Evolutionary conservation across 2,888 invertebrate species (phyloP).

Genomic region (Apeira syringaria): DNA sequence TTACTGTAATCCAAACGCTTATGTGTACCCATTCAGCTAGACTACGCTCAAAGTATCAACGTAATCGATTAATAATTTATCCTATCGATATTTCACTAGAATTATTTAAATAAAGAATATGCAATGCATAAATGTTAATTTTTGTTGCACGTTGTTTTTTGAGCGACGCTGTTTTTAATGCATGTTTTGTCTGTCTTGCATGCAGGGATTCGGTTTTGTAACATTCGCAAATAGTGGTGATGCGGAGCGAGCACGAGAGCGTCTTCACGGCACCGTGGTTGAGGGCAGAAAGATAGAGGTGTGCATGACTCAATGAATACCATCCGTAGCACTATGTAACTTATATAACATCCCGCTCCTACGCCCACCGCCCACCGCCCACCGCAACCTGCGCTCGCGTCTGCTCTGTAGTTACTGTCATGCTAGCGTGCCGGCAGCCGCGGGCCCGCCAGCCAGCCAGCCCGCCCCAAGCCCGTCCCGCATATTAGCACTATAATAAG

Average conservation of each 20-base stretch:
- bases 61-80: conserved; percentile 71
- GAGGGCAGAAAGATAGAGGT: conserved; percentile 99
- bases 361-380: conserved; percentile 79
- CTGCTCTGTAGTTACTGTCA: conserved; percentile 83
- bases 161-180: conserved; percentile 93
- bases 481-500: conserved; percentile 67
- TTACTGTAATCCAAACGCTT: conserved; percentile 80
- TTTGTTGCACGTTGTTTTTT: conserved; percentile 91
- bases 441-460: conserved; percentile 39
- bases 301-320: conserved; percentile 93
- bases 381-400: conserved; percentile 81
- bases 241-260: conserved; percentile 99
- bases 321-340: conserved; percentile 85
- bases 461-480: conserved; percentile 43
- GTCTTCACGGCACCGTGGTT: conserved; percentile 99
- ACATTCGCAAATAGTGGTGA: conserved; percentile 99
- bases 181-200: conserved; percentile 98
- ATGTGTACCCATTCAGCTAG: conserved; percentile 82
- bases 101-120: conserved; percentile 78
- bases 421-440: conserved; percentile 69
- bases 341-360: conserved; percentile 86
- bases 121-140: conserved; percentile 86
- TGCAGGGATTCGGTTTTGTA: conserved; percentile 99
- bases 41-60: conserved; percentile 84
- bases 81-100: conserved; percentile 78